Base-by-base conservation (phyloP, 2,888 invertebrate species). In the Epistrophella euchroma region DNA sequence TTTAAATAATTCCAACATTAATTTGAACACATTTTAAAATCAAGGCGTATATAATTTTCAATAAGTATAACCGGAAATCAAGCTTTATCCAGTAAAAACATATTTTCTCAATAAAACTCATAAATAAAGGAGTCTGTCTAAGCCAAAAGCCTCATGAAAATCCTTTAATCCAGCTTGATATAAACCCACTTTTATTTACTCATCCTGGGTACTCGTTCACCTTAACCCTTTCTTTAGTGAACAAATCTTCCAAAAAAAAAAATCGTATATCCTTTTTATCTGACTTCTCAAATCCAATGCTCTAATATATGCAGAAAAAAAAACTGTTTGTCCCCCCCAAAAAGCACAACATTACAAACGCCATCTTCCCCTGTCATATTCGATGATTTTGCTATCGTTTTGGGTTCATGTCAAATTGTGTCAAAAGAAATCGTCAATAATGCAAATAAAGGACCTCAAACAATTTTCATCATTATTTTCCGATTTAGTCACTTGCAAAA, bases 371-470 rank as follows among this genome's bases (percentile, higher is more conserved):
- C 15, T 25, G 6, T 13, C n/a, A 22, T 19, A 45, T 52, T 25
- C 11, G 22, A 13, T 43, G 17, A 15, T 55, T 70, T 55, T 66
- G 2, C 32, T 32, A 11, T 77, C 40, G 45, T 37, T 77, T 71
- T 64, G 55, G 19, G 32, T 45, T 72, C 55, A 40, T 47, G 64
- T 80, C 71, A 64, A 75, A 74, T 75, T 81, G 75, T 72, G 72
- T 85, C 81, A 68, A 85, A 85, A 76, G 58, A 60, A 77, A 86
- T 82, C 82, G 62, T 70, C 81, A 86, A 82, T 82, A 86, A 86
- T 77, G 68, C 70, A 86, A 77, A 86, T 77, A 76, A 77, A 81
- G 62, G 76, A 76, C 80, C 55, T 85, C 73, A 77, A 72, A 71
- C 62, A 28, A 60, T 55, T 45, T 71, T 70, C 50, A 79, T 79